Base-by-base conservation (phyloP, 2,113 vertebrate species). In the Datnioides undecimradiatus region DNA sequence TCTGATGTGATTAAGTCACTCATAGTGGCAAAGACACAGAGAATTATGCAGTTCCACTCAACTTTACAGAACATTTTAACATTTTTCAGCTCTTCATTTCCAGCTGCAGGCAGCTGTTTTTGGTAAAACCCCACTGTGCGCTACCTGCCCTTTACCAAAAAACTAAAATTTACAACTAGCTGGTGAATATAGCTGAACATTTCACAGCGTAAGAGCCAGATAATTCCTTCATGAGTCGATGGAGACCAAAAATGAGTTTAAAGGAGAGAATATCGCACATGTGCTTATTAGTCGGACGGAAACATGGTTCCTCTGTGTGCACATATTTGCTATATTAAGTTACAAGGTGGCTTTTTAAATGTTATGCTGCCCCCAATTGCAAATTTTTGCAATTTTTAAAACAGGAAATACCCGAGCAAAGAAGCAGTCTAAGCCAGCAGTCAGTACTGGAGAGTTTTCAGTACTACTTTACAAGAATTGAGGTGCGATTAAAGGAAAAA, bases 101-200 rank as follows among this genome's bases (percentile, higher is more conserved):
- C 64, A 77, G 76, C 79, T 73, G 76, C 82, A 52, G 80, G 85
- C 69, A 52, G 65, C 82, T 68, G 68, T 59, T 57, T 52, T 60
- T 3, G 9, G 1, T 25, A 23, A 58, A 57, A 60, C 60, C 36
- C 41, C 16, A 40, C 45, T 67, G 34, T 19, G 29, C 0, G 0
- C 31, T 29, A 21, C 27, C 43, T 36, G n/a, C 14, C 13, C 21
- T 25, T 8, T 27, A n/a, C 21, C 29, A 21, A 29, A 23, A 8
- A n/a, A n/a, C n/a, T n/a, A 52, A 54, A n/a, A 21, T n/a, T 29
- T 33, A 62, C 9, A 0, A 25, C 66, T 11, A 40, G 54, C 12
- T 9, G 31, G 45, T 34, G 62, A 78, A 34, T 2, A 4, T 17
- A 41, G 49, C 9, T 12, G 9, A 34, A 29, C 34, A 33, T 27